These are phyloP conservation scores for Patiria pectinifera DNA, from an alignment of 53 echinoderm and acorn worm genomes.

Conservation along the genomic window DNA sequence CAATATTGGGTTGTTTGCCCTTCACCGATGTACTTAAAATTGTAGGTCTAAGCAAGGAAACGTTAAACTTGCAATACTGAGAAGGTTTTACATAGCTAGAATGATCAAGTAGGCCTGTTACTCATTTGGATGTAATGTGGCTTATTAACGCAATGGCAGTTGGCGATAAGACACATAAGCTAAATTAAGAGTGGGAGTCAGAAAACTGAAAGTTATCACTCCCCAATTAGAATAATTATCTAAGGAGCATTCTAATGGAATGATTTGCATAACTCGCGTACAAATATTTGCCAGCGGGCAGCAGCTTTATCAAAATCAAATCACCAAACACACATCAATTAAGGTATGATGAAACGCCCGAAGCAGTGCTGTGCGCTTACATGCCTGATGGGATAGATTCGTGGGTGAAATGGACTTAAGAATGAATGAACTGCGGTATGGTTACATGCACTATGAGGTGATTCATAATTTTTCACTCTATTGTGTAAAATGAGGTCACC, in stretches of 20 bases:
- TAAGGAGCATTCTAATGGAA: neutral
- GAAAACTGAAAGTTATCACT: neutral
- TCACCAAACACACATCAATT: slow-evolving; percentile 32
- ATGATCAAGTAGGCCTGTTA: too few relatives aligned
- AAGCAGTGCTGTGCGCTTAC: neutral
- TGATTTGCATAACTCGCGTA: slow-evolving; percentile 20
- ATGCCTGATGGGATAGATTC: neutral
- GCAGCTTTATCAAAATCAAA: neutral
- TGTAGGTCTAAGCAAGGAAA: too few relatives aligned
- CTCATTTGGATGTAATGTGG: too few relatives aligned
- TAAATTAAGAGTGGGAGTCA: neutral
- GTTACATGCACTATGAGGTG: neutral
- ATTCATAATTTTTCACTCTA: neutral
- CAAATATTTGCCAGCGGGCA: slow-evolving; percentile 17
- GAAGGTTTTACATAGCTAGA: too few relatives aligned
- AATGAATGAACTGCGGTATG: neutral
- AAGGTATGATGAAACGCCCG: neutral
- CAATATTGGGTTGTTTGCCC: too few relatives aligned
- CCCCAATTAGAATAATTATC: neutral
- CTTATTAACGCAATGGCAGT: neutral
- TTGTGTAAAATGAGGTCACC: slow-evolving; percentile 27
- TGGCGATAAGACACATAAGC: neutral
- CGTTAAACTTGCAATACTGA: too few relatives aligned
- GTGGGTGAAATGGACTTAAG: neutral
- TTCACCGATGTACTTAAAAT: too few relatives aligned